Evolutionary conservation across 2,888 invertebrate species (phyloP), one percentile per base, ranked within the genome.

Genomic region (Calliopum simillimum): DNA sequence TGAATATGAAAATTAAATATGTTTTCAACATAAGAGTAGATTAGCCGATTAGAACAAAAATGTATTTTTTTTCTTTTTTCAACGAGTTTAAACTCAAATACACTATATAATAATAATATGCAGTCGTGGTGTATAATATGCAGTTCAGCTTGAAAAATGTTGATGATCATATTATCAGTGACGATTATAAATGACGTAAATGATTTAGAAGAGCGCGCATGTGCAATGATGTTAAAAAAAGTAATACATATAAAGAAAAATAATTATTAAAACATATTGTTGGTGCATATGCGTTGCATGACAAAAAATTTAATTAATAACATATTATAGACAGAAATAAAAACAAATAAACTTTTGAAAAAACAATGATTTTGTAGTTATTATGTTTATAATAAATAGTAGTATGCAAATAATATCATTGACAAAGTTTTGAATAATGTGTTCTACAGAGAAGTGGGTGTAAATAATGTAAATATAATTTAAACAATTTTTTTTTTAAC

Each of bases 151-250:
- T n/a, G 47, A 5, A 49, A 19, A 49, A 49, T 53, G 33, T 6
- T 58, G 14, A 58, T 25, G 58, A 25, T 5, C 14, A 58, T 58
- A 33, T 33, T 56, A 16, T 33, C 33, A 33, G 19, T 47, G 47
- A 23, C 25, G 19, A 63, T 44, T 12, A 23, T 19, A 14, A 4
- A 55, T 55, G 55, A 63, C 4, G 13, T 14, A 62, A 62, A 62
- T 47, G 11, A 46, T 43, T 19, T 44, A 16, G 23, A 25, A 19
- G n/a, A 43, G 56, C 44, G 44, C 16, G 55, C 33, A 53, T 49
- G 58, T 62, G 33, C 59, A 69, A 46, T n/a, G 51, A 43, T 53
- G 46, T 43, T 49, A 70, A 61, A 47, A 43, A 63, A 8, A 62
- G 47, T 8, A 41, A 25, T 69, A 58, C 23, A 55, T n/a, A 59